These are phyloP conservation scores for Papilio gigon DNA, from an alignment of 2,888 invertebrate species.

Conservation along the genomic window DNA sequence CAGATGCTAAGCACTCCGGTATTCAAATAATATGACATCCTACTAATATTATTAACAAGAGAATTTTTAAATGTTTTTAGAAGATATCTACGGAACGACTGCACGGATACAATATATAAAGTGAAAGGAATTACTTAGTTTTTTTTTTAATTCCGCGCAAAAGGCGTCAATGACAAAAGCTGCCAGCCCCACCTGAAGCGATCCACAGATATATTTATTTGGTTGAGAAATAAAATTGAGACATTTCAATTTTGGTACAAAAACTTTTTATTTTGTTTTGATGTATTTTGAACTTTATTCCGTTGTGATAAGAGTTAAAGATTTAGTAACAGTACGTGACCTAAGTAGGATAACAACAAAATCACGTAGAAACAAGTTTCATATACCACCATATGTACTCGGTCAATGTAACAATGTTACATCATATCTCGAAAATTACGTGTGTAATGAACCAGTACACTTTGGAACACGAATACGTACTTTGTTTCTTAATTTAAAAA, in stretches of 20 bases:
- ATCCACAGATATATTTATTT: constrained; percentile 16
- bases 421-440: constrained; percentile 16
- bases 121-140: too few relatives aligned
- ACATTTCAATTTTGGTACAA: constrained; percentile 7
- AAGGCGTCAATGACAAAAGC: too few relatives aligned
- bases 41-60: too few relatives aligned
- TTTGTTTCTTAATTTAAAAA: too few relatives aligned
- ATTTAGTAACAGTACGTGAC: constrained; percentile 29
- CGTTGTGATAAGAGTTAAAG: constrained; percentile 1
- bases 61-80: too few relatives aligned
- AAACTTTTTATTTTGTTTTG: neutral
- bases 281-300: constrained; percentile 4
- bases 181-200: too few relatives aligned
- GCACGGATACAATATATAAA: constrained; percentile 15
- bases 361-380: constrained; percentile 34
- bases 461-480: too few relatives aligned
- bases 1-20: neutral
- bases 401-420: constrained; percentile 32
- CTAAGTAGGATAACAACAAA: constrained; percentile 2
- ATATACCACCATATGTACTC: constrained; percentile 13
- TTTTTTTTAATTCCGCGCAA: too few relatives aligned
- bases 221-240: constrained; percentile 30
- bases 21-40: neutral
- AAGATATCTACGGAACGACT: neutral
- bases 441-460: neutral